These are phyloP conservation scores for Struthio camelus DNA, from an alignment of 2,113 vertebrate species.

Conservation along the genomic window DNA sequence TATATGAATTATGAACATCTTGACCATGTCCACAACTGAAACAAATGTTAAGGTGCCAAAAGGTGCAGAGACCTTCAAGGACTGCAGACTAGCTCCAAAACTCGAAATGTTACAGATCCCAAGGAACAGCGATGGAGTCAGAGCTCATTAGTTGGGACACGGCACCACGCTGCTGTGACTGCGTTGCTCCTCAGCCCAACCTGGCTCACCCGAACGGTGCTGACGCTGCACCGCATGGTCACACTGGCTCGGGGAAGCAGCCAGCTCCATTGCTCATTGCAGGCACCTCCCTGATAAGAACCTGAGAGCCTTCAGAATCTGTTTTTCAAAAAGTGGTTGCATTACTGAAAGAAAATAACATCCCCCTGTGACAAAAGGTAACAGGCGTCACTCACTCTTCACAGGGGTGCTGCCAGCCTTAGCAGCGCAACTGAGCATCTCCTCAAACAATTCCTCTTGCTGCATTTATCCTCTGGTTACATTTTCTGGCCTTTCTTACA, in stretches of 20 bases:
- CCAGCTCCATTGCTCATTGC: neutral
- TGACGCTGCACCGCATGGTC: fast-evolving
- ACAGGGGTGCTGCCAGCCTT: neutral
- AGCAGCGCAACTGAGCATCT: neutral
- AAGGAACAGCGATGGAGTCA: fast-evolving
- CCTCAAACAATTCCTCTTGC: neutral
- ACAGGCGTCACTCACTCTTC: neutral
- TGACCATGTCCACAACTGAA: neutral
- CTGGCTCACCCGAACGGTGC: neutral
- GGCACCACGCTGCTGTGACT: neutral
- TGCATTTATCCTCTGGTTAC: neutral
- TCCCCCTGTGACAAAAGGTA: neutral
- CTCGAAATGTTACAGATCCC: neutral
- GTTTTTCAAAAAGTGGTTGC: fast-evolving
- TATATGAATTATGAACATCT: neutral
- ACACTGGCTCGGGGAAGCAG: neutral
- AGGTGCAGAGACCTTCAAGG: neutral
- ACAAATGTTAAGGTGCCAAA: neutral
- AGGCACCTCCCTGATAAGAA: no score
- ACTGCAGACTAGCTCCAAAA: neutral
- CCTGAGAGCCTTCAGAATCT: neutral
- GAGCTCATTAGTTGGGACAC: neutral
- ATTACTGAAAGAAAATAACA: neutral
- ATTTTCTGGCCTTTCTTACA: no score
- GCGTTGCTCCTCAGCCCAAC: no score